phyloP scores from a whole-genome alignment of 2,888 invertebrate species.

The Thyatira batis region DNA sequence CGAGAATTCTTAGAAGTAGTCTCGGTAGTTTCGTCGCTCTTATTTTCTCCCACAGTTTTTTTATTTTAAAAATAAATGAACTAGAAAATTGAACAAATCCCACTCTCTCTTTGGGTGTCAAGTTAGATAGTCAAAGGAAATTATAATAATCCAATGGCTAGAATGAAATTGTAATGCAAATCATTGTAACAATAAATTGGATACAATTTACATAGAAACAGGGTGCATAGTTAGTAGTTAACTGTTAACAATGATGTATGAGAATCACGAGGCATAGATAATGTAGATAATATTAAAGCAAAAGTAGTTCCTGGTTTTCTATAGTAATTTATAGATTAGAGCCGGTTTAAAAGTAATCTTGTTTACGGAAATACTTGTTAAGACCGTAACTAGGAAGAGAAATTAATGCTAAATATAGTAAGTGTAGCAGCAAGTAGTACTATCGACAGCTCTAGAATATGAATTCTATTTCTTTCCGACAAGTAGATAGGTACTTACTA shows the following conservation, averaged over 20 bases:
- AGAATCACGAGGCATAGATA: not conserved
- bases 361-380: constrained; percentile 37
- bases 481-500: not conserved
- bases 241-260: not conserved
- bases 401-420: constrained; percentile 23
- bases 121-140: not conserved
- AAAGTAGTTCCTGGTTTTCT: constrained; percentile 3
- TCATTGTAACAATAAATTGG: not conserved
- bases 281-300: constrained; percentile 1
- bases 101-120: too few relatives aligned
- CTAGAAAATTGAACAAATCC: not conserved
- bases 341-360: constrained; percentile 8
- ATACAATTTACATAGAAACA: not conserved
- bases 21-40: not conserved
- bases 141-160: not conserved
- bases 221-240: not conserved
- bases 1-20: constrained; percentile 27
- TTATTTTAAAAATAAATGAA: not conserved
- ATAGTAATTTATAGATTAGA: constrained; percentile 6
- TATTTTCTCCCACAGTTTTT: not conserved
- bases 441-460: not conserved
- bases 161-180: not conserved
- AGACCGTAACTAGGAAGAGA: constrained; percentile 31
- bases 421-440: constrained; percentile 10
- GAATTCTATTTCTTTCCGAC: not conserved